Conservation (phyloP, 2,113 vertebrate genomes). For the Brachirus orientalis region DNA sequence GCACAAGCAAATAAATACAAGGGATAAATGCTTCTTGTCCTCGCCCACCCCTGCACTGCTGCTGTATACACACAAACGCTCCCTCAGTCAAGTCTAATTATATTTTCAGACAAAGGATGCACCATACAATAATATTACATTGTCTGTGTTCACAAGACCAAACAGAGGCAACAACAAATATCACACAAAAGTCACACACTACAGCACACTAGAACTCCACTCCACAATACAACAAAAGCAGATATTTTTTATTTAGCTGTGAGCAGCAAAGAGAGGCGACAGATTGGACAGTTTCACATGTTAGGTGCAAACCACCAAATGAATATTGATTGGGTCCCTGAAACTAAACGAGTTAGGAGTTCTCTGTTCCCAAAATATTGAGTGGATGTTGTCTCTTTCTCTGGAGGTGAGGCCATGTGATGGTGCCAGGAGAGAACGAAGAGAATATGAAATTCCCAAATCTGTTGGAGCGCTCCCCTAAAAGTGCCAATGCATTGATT, state of each 20-base stretch:
- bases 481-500: slow-evolving; percentile 86
- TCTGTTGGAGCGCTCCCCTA: slow-evolving; percentile 73
- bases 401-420: slow-evolving; percentile 34
- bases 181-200: too few relatives aligned
- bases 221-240: neutral
- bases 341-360: slow-evolving; percentile 36
- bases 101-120: too few relatives aligned
- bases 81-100: too few relatives aligned
- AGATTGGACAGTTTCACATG: slow-evolving; percentile 18
- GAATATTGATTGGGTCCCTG: slow-evolving; percentile 55
- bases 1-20: too few relatives aligned
- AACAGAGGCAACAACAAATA: too few relatives aligned
- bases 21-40: too few relatives aligned
- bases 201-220: too few relatives aligned
- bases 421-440: slow-evolving; percentile 43
- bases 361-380: slow-evolving; percentile 50
- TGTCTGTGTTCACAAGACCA: too few relatives aligned
- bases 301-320: slow-evolving; percentile 37
- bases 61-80: too few relatives aligned
- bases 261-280: slow-evolving; percentile 9
- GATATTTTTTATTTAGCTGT: slow-evolving; percentile 5
- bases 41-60: too few relatives aligned
- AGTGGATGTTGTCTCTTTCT: slow-evolving; percentile 47
- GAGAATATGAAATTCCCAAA: slow-evolving; percentile 73
- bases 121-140: too few relatives aligned